Conservation (phyloP, 2,113 vertebrate genomes). For the Sinocyclocheilus anophthalmus region DNA sequence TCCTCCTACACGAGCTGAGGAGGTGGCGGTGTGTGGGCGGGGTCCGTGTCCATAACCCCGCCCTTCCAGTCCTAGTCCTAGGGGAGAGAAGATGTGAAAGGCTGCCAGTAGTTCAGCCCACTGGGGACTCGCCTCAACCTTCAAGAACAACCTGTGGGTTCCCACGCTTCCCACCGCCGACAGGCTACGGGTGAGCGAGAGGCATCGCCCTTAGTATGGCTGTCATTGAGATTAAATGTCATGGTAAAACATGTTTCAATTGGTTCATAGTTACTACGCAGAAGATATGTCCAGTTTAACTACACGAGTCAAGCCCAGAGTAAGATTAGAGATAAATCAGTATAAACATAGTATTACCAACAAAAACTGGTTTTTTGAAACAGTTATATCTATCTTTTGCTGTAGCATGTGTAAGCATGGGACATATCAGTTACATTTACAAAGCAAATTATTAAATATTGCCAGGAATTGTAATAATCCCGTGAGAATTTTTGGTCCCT, state of each 20-base stretch:
- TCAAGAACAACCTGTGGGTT: constrained; percentile 93
- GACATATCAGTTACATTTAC: no score
- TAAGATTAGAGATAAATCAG: constrained; percentile 65
- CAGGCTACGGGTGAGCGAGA: constrained; percentile 85
- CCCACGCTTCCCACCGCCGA: constrained; percentile 91
- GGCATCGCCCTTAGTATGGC: neutral
- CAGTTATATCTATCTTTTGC: no score
- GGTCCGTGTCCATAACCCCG: constrained; percentile 80
- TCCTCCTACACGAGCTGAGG: constrained; percentile 79
- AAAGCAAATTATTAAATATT: no score
- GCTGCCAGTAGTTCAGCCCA: constrained; percentile 79
- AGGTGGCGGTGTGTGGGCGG: constrained; percentile 56
- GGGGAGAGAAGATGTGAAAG: no score
- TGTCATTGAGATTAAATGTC: neutral
- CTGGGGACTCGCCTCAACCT: constrained; percentile 89
- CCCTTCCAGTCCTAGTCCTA: constrained; percentile 91
- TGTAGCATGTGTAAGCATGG: no score
- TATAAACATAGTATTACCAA: no score
- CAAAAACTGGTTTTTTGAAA: no score
- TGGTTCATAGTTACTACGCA: constrained; percentile 81
- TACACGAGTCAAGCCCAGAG: constrained; percentile 91
- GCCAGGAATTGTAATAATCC: no score
- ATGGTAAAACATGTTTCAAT: neutral
- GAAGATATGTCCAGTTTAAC: constrained; percentile 95
- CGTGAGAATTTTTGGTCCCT: no score